Evolutionary conservation across 2,113 vertebrate genomes (phyloP).

Genomic region (Hippoglossus stenolepis): DNA sequence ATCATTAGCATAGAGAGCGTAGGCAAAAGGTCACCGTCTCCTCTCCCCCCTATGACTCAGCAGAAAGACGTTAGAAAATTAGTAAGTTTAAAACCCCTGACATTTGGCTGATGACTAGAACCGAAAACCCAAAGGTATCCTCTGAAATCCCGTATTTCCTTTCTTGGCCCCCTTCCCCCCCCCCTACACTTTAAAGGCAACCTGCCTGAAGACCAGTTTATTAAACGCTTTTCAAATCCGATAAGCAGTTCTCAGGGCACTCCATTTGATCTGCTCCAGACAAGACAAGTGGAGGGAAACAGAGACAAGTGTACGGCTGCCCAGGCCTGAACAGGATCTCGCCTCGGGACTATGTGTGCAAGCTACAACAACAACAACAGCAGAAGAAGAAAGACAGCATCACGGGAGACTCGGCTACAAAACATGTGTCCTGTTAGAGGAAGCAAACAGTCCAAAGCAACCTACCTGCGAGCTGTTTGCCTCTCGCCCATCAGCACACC

Average conservation of each 20-base stretch:
- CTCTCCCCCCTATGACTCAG: neutral
- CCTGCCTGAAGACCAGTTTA: slow-evolving; percentile 24
- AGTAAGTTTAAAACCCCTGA: neutral
- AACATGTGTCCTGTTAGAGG: slow-evolving; percentile 57
- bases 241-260: slow-evolving; percentile 34
- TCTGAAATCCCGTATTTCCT: neutral
- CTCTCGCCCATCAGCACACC: slow-evolving; percentile 62
- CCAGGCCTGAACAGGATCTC: slow-evolving; percentile 8
- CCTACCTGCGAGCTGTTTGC: slow-evolving; percentile 66
- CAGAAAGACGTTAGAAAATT: slow-evolving; percentile 1
- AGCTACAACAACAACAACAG: slow-evolving; percentile 47
- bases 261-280: slow-evolving; percentile 45
- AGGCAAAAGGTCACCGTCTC: slow-evolving; percentile 43
- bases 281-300: slow-evolving; percentile 24
- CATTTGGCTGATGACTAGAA: neutral
- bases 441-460: slow-evolving; percentile 58
- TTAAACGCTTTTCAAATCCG: slow-evolving; percentile 41
- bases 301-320: slow-evolving; percentile 27
- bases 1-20: slow-evolving; percentile 45
- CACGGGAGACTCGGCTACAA: slow-evolving; percentile 28
- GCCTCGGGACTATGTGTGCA: slow-evolving; percentile 49
- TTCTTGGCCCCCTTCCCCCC: neutral
- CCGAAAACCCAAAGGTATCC: neutral
- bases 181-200: slow-evolving; percentile 12
- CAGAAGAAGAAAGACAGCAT: slow-evolving; percentile 22